Evolutionary conservation across 2,113 vertebrate genomes (phyloP).

Genomic region (Podarcis muralis): DNA sequence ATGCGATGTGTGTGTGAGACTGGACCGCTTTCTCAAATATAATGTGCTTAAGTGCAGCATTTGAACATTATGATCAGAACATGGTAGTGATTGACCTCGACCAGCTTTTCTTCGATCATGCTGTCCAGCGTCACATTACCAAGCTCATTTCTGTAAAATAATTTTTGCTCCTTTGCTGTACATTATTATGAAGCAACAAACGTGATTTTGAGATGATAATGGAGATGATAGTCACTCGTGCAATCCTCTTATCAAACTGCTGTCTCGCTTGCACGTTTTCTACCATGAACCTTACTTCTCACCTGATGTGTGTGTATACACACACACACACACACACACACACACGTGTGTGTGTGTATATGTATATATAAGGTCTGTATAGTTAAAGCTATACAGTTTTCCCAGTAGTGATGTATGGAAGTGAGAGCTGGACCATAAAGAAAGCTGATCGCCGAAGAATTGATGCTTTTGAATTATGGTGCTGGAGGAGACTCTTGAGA

Average conservation of each 20-base stretch:
- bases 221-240: background rate
- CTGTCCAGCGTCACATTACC: background rate
- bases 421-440: too few relatives aligned
- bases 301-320: too few relatives aligned
- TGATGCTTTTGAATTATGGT: too few relatives aligned
- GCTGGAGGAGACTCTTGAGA: too few relatives aligned
- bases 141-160: background rate
- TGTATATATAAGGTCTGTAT: too few relatives aligned
- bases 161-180: background rate
- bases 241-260: background rate
- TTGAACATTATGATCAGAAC: background rate
- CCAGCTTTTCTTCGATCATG: background rate
- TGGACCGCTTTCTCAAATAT: background rate
- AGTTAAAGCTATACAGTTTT: too few relatives aligned
- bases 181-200: background rate
- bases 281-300: background rate
- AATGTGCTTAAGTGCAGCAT: background rate
- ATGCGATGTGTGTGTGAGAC: background rate
- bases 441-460: too few relatives aligned
- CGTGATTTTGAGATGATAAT: background rate
- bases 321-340: too few relatives aligned
- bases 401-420: too few relatives aligned
- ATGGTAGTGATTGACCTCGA: too few relatives aligned
- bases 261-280: background rate
- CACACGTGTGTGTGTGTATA: rapidly evolving